Conservation (phyloP, 2,888 invertebrate species). For the Dryococelus australis region DNA sequence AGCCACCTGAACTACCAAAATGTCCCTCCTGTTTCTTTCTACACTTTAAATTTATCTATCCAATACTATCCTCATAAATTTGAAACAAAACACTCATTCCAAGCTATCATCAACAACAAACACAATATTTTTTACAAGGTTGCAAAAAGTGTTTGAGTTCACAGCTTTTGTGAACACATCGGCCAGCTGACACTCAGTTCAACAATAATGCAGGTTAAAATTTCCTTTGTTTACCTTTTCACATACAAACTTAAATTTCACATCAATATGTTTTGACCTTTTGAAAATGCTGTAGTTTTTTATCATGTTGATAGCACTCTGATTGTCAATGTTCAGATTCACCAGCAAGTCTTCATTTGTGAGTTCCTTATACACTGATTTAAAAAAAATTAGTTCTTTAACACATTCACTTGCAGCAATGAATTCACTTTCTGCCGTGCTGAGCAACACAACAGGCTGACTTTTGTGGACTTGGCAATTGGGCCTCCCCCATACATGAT, state of each 20-base stretch:
- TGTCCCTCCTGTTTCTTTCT: too few species aligned
- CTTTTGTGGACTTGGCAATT: not conserved
- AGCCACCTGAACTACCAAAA: too few species aligned
- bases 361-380: not conserved
- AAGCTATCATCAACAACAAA: not conserved
- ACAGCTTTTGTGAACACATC: not conserved
- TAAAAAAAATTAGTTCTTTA: not conserved
- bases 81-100: not conserved
- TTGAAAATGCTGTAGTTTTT: not conserved
- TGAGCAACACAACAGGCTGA: not conserved
- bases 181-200: not conserved
- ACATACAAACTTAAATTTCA: not conserved
- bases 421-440: too few species aligned
- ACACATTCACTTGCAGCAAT: slow-evolving; percentile 4
- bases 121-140: not conserved
- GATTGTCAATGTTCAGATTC: not conserved
- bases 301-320: not conserved
- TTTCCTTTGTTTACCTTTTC: not conserved
- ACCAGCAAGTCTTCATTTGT: not conserved
- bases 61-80: not conserved
- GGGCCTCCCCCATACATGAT: not conserved
- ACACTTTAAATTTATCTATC: not conserved
- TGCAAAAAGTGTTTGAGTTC: not conserved
- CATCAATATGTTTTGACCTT: not conserved
- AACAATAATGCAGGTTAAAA: not conserved